Percentiles rank a stretch among this genome's conserved stretches.
phyloP scores from a whole-genome alignment of 2,797 vertebrate genomes.

The Lophius americanus region DNA sequence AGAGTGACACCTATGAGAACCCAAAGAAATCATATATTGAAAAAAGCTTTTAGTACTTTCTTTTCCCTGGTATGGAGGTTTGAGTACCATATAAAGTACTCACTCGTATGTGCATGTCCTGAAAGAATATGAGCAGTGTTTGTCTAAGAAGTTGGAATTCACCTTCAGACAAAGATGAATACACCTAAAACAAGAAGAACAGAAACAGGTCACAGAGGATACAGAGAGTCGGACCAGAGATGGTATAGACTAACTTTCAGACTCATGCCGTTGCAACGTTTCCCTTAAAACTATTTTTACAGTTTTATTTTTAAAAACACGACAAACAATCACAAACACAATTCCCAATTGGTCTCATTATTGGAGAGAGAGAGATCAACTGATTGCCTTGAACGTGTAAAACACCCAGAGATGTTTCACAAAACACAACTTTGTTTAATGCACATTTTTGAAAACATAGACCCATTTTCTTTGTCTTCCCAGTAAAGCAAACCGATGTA shows the following conservation, averaged over 20 bases:
- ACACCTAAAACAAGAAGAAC: slow-evolving; percentile 74
- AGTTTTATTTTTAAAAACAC: too few relatives aligned
- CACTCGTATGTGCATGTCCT: slow-evolving; percentile 92
- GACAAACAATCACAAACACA: too few relatives aligned
- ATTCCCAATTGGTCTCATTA: too few relatives aligned
- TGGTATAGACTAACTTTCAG: neutral
- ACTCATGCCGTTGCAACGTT: too few relatives aligned
- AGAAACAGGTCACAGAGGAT: slow-evolving; percentile 9
- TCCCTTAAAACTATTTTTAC: too few relatives aligned
- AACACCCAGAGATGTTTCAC: too few relatives aligned
- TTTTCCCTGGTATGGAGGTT: neutral
- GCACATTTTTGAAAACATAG: too few relatives aligned
- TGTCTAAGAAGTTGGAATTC: slow-evolving; percentile 94
- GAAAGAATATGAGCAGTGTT: slow-evolving; percentile 90
- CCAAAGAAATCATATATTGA: fast-evolving
- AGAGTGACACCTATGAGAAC: slow-evolving; percentile 70
- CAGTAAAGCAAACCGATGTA: too few relatives aligned
- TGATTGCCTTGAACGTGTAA: too few relatives aligned
- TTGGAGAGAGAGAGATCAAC: too few relatives aligned
- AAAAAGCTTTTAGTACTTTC: neutral
- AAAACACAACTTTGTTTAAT: too few relatives aligned
- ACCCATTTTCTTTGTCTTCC: too few relatives aligned
- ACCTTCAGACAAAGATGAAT: slow-evolving; percentile 83
- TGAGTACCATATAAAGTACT: slow-evolving; percentile 57
- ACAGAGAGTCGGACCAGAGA: neutral